Base-by-base conservation (phyloP, 2,888 invertebrate genomes). In the Epirrhoe alternata region DNA sequence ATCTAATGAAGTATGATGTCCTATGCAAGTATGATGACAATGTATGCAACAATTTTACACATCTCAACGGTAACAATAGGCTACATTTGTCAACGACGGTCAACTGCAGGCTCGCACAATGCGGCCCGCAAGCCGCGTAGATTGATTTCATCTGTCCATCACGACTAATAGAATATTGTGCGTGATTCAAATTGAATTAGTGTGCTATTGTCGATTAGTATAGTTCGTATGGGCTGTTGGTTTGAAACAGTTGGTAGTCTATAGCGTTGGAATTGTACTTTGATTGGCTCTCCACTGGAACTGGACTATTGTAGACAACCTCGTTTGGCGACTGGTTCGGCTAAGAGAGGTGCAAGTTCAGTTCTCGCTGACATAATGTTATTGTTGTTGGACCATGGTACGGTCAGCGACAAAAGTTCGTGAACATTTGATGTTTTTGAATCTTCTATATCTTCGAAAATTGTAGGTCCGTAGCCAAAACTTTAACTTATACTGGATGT, bases 91-190 rank as follows among this genome's bases (percentile, higher is more conserved):
- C 64, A 60, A 42, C 50, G 30, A 54, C 64, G 50, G 68, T 62
- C 68, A 66, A 63, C 57, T 69, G 64, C 73, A 71, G 65, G 66
- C 64, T 31, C 53, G 57, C 35, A 69, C 64, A 65, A 68, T 69
- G 62, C 66, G 68, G 56, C 58, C 58, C 71, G 70, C 71, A 71
- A 69, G 64, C 70, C 68, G 72, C 53, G 60, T 77, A 81, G 86
- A 86, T 90, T 90, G 90, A 91, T 92, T 92, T 92, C 91, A 90
- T 89, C 92, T 92, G 92, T 89, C 91, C 86, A 81, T 90, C 91
- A 89, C 86, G 85, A 90, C 89, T 90, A 91, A 92, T 92, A 91
- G 89, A 92, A 91, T 91, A 90, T 89, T 91, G 91, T 89, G 88
- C 85, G 85, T 86, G 90, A 90, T 88, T 89, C 88, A 86, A 90